Evolutionary conservation across 2,113 vertebrate species (phyloP).

Genomic region (cat (Felis catus)): DNA sequence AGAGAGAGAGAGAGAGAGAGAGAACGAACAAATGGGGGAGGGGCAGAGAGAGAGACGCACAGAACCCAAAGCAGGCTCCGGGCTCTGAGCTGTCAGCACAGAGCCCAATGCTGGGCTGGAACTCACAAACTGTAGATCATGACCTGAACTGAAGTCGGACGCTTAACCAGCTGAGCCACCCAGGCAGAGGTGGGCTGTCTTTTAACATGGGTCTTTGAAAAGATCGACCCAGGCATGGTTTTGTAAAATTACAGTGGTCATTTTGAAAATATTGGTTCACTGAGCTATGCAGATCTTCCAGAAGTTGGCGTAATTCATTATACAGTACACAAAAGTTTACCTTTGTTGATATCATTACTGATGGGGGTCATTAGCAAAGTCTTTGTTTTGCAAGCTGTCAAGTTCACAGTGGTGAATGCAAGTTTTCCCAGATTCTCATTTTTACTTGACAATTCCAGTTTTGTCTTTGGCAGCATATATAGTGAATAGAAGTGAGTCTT

Average conservation of each 20-base stretch:
- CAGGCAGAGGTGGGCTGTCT: not conserved
- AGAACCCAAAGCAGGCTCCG: no score
- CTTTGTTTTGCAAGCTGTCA: not conserved
- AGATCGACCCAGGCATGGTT: not conserved
- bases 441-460: not conserved
- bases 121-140: no score
- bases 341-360: not conserved
- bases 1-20: no score
- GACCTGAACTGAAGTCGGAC: no score
- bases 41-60: no score
- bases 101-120: no score
- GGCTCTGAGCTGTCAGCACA: no score
- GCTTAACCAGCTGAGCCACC: no score
- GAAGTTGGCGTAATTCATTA: not conserved
- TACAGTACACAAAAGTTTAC: not conserved
- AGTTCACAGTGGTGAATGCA: not conserved
- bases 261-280: slow-evolving; percentile 19
- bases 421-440: not conserved
- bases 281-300: not conserved
- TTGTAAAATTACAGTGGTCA: not conserved
- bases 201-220: not conserved
- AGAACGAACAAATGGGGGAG: no score
- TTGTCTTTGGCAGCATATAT: not conserved
- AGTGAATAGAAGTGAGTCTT: not conserved
- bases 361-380: not conserved